Evolutionary conservation across 2,113 vertebrate genomes (phyloP).

Genomic region (Herpetotheres cachinnans): DNA sequence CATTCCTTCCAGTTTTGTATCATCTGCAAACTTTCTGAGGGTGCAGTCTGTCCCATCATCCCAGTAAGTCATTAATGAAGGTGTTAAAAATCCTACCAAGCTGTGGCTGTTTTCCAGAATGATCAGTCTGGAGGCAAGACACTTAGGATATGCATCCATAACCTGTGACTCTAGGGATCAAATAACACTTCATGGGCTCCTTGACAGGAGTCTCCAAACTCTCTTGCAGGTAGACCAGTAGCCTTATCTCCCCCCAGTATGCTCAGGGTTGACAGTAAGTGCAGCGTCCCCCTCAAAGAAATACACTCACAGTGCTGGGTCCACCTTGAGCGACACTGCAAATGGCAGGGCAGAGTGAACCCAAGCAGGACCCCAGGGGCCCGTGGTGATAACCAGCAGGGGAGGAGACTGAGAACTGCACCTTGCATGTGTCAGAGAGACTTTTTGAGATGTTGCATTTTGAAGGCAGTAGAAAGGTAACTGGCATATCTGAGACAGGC

Average conservation of each 20-base stretch:
- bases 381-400: not conserved
- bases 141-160: not conserved
- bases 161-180: not conserved
- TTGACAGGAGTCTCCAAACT: not conserved
- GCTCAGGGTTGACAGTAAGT: not conserved
- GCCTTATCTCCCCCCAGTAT: not conserved
- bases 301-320: not conserved
- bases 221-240: not conserved
- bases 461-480: not conserved
- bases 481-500: not conserved
- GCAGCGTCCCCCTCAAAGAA: not conserved
- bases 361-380: not conserved
- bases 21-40: not conserved
- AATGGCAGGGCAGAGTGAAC: not conserved
- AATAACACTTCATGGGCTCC: not conserved
- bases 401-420: not conserved
- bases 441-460: not conserved
- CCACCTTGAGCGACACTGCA: not conserved
- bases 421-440: not conserved
- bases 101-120: not conserved
- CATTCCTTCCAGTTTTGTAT: not conserved
- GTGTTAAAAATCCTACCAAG: not conserved
- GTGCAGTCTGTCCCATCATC: not conserved
- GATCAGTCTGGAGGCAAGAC: not conserved
- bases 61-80: not conserved